phyloP scores from a whole-genome alignment of 2,888 invertebrate species.

The Seira musarum region DNA sequence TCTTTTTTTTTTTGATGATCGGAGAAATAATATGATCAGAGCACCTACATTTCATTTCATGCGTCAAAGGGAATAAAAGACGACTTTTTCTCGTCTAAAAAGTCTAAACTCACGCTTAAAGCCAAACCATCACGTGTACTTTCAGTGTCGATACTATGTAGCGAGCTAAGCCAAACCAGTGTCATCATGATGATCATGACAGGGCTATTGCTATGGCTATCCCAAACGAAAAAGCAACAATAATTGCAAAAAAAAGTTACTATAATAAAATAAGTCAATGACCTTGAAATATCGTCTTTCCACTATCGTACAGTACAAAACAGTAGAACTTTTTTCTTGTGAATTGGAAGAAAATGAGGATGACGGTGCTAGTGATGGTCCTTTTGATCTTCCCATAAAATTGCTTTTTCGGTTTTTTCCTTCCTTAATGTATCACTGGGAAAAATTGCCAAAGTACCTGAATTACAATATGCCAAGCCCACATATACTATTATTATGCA shows the following conservation, averaged over 20 bases:
- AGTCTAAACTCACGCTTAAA: not conserved
- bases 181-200: no score
- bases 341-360: constrained; percentile 5
- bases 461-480: not conserved
- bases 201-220: not conserved
- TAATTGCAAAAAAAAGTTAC: not conserved
- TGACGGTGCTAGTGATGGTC: not conserved
- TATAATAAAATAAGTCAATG: constrained; percentile 9
- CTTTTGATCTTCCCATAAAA: not conserved
- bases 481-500: not conserved
- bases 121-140: constrained; percentile 3
- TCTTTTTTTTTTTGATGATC: no score
- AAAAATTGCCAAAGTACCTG: not conserved
- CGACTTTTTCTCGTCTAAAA: no score
- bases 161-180: not conserved
- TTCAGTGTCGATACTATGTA: constrained; percentile 5
- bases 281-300: constrained; percentile 2
- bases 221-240: not conserved
- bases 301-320: not conserved
- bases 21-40: no score
- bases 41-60: no score
- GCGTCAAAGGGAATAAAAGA: no score
- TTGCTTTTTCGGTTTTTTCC: not conserved
- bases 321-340: not conserved
- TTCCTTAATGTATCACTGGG: not conserved